Conservation (phyloP, 2,888 invertebrate genomes). For the Piscicola geometra region DNA sequence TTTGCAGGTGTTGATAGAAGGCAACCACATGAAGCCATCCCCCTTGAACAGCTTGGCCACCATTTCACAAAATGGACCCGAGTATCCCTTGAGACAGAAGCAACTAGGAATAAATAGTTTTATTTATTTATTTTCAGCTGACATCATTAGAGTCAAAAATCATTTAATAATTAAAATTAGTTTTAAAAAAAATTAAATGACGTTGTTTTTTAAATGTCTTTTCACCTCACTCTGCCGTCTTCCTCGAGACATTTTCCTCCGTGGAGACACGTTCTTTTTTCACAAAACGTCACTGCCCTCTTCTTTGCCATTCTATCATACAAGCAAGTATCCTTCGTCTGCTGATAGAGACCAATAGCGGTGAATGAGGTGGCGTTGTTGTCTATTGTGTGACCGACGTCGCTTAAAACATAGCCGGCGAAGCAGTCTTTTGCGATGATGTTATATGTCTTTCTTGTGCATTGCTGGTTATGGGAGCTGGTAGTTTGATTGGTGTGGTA, state of each 20-base stretch:
- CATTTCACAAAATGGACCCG: constrained; percentile 93
- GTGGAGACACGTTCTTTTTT: constrained; percentile 83
- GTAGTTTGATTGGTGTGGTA: neutral
- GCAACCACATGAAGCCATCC: constrained; percentile 96
- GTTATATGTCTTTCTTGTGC: neutral
- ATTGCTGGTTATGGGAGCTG: neutral
- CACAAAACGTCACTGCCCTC: neutral
- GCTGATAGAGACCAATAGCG: constrained; percentile 72
- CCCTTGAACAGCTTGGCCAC: constrained; percentile 82
- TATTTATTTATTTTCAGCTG: neutral
- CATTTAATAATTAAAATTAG: too few species aligned
- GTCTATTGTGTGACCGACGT: constrained; percentile 70
- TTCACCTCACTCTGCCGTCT: constrained; percentile 28
- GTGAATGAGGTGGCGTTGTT: constrained; percentile 93
- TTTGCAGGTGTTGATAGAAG: constrained; percentile 75
- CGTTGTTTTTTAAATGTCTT: too few species aligned
- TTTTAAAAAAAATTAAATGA: too few species aligned
- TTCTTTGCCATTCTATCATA: neutral
- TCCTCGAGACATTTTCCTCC: constrained; percentile 78
- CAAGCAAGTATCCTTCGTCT: constrained; percentile 62
- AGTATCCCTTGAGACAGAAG: constrained; percentile 83
- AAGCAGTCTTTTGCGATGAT: neutral
- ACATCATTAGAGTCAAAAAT: neutral
- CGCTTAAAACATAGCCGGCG: neutral
- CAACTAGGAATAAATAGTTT: constrained; percentile 62